A percentile compares a stretch with the other conserved stretches of the same genome.
Evolutionary conservation across 2,888 invertebrate genomes (phyloP).

Genomic region (Drosophila maculinotata): DNA sequence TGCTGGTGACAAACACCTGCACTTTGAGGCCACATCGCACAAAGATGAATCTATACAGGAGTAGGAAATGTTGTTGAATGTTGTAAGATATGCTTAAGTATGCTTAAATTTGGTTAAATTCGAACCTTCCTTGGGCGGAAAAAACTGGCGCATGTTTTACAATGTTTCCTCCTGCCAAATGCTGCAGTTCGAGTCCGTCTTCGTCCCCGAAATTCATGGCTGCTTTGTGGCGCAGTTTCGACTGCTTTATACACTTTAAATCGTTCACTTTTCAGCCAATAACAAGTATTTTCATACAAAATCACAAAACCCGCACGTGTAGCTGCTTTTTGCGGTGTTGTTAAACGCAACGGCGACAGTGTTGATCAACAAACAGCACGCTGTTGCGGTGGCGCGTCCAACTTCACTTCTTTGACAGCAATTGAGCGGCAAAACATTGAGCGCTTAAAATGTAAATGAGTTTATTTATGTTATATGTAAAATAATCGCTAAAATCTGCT

Average conservation of each 20-base stretch:
- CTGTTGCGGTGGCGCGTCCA: slow-evolving; percentile 5
- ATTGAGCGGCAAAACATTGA: slow-evolving; percentile 2
- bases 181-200: slow-evolving; percentile 86
- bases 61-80: slow-evolving; percentile 1
- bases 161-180: slow-evolving; percentile 88
- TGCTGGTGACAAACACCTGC: slow-evolving; percentile 88
- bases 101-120: slow-evolving; percentile 43
- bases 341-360: slow-evolving; percentile 10
- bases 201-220: slow-evolving; percentile 78
- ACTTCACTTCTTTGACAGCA: slow-evolving; percentile 4
- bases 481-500: too few relatives aligned
- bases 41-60: slow-evolving; percentile 86
- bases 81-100: not conserved
- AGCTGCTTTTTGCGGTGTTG: slow-evolving; percentile 42
- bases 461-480: too few relatives aligned
- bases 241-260: slow-evolving; percentile 1
- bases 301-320: slow-evolving; percentile 66
- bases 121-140: slow-evolving; percentile 88
- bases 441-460: not conserved
- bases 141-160: slow-evolving; percentile 88
- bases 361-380: slow-evolving; percentile 16
- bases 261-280: slow-evolving; percentile 20
- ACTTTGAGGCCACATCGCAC: slow-evolving; percentile 87
- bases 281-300: slow-evolving; percentile 32
- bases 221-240: slow-evolving; percentile 23